Conservation (phyloP, 2,113 vertebrate genomes). For the Promerops cafer region DNA sequence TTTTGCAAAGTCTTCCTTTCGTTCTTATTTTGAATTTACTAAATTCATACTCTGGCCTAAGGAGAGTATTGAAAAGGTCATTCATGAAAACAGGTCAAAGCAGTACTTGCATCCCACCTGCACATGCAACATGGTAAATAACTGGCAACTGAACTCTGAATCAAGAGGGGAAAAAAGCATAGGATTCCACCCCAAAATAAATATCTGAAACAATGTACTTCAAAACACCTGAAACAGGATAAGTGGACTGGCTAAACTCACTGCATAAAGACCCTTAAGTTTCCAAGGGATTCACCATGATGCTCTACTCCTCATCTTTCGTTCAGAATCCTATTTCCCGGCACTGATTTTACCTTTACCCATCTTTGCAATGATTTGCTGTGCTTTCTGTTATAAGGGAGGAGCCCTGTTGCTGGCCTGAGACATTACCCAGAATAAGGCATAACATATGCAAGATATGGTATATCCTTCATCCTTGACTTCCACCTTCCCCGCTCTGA, state of each 20-base stretch:
- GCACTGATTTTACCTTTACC: not conserved
- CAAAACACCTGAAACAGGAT: not conserved
- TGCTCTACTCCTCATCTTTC: not conserved
- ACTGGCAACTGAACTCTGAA: not conserved
- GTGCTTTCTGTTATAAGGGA: not conserved
- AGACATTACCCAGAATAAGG: not conserved
- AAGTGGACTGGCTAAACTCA: not conserved
- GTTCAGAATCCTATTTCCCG: not conserved
- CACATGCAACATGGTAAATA: not conserved
- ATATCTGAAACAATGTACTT: not conserved
- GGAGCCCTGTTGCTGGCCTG: not conserved
- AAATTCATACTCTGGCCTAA: not conserved
- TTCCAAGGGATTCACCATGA: not conserved
- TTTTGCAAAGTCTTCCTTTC: not conserved
- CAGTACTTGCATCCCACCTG: not conserved
- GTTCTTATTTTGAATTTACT: not conserved
- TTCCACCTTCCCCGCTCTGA: not conserved
- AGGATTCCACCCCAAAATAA: not conserved
- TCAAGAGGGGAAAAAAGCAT: not conserved
- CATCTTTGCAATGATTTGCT: not conserved
- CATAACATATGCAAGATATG: not conserved
- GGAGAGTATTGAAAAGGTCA: not conserved
- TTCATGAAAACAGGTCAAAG: not conserved
- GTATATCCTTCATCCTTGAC: not conserved
- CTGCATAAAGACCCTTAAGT: not conserved